Conservation (phyloP, 2,113 vertebrate species). For the Muscicapa adusta region DNA sequence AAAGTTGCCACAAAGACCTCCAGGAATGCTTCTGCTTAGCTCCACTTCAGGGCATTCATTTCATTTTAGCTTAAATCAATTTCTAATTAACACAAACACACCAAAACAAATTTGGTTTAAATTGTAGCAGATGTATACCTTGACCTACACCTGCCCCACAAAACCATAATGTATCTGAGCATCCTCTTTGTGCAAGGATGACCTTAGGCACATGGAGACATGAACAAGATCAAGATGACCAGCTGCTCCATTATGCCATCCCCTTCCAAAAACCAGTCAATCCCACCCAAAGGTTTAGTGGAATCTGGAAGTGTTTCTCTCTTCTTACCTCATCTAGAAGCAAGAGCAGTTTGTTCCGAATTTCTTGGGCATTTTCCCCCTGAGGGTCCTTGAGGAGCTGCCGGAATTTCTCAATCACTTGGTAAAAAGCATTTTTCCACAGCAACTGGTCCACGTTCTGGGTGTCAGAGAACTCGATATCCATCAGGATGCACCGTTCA, state of each 20-base stretch:
- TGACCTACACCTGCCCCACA: neutral
- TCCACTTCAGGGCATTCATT: neutral
- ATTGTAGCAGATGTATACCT: neutral
- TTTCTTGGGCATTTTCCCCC: slow-evolving; percentile 77
- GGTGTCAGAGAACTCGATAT: slow-evolving; percentile 92
- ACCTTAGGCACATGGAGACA: neutral
- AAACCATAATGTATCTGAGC: neutral
- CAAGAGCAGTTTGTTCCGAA: slow-evolving; percentile 86
- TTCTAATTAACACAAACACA: neutral
- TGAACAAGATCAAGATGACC: accelerated
- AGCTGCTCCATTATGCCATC: neutral
- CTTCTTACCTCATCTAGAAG: slow-evolving; percentile 89
- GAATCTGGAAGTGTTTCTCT: neutral
- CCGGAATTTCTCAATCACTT: slow-evolving; percentile 96
- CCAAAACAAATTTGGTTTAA: neutral
- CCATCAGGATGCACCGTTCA: slow-evolving; percentile 88
- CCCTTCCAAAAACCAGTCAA: neutral
- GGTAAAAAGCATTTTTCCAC: slow-evolving; percentile 97
- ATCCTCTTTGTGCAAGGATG: neutral
- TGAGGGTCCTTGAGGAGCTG: slow-evolving; percentile 91
- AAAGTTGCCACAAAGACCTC: neutral
- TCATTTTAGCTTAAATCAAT: neutral
- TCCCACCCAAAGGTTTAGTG: neutral
- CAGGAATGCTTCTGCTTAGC: neutral
- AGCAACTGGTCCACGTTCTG: slow-evolving; percentile 95